Conservation (phyloP, 1,140 invertebrate genomes). For the Steinernema khuongi region DNA sequence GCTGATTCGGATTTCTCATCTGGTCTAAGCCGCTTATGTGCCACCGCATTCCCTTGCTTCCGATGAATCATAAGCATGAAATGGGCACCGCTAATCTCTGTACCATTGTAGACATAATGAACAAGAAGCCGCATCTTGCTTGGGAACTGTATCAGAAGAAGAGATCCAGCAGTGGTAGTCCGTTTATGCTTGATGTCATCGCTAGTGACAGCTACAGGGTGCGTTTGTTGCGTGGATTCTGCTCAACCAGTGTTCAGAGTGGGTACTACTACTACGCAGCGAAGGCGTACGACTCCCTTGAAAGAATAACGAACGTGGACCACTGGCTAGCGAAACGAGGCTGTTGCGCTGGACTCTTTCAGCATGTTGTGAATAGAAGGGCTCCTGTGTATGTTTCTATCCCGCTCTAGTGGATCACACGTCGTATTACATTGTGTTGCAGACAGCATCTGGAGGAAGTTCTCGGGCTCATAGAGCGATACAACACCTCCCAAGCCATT, state of each 20-base stretch:
- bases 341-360: not conserved
- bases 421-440: too few species aligned
- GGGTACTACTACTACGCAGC: not conserved
- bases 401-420: not conserved
- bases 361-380: not conserved
- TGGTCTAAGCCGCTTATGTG: too few species aligned
- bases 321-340: not conserved
- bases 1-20: not conserved
- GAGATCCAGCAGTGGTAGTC: not conserved
- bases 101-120: too few species aligned
- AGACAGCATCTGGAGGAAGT: slow-evolving; percentile 2
- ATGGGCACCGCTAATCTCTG: too few species aligned
- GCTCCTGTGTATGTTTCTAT: not conserved
- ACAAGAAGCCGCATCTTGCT: not conserved
- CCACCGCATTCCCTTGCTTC: too few species aligned
- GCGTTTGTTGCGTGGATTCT: not conserved
- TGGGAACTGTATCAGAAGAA: not conserved
- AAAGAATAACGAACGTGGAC: not conserved
- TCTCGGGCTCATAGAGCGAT: not conserved
- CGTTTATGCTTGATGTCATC: not conserved
- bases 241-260: not conserved
- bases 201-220: slow-evolving; percentile 7
- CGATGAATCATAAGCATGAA: too few species aligned
- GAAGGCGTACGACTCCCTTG: not conserved
- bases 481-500: not conserved